These are phyloP conservation scores for Eristalis arbustorum DNA, from an alignment of 2,888 invertebrate genomes.

Conservation along the genomic window DNA sequence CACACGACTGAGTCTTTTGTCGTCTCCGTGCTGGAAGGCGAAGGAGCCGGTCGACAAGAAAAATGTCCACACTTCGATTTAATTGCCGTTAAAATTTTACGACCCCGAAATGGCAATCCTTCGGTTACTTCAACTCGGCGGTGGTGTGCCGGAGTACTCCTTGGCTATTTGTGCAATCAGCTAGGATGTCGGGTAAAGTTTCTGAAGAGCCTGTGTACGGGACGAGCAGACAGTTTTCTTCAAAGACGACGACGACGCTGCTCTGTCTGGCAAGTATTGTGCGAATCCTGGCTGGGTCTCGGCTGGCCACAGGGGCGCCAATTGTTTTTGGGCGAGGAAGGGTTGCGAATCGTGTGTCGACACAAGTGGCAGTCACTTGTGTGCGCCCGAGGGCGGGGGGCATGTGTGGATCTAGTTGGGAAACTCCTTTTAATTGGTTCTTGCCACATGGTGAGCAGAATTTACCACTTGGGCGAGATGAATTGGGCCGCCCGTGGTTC, in stretches of 20 bases:
- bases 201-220: background rate
- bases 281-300: constrained; percentile 12
- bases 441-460: constrained; percentile 38
- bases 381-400: background rate
- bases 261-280: constrained; percentile 59
- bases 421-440: constrained; percentile 53
- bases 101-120: constrained; percentile 61
- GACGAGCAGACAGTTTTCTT: constrained; percentile 6
- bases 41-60: constrained; percentile 47
- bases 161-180: constrained; percentile 19
- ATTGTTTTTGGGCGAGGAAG: constrained; percentile 34
- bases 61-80: constrained; percentile 70
- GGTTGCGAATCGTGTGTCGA: background rate
- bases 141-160: background rate
- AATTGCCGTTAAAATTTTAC: constrained; percentile 70
- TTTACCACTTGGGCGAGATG: constrained; percentile 18
- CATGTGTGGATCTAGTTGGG: constrained; percentile 1
- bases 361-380: background rate
- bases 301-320: constrained; percentile 55
- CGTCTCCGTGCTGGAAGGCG: background rate
- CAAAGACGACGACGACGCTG: constrained; percentile 54
- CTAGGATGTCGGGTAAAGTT: constrained; percentile 37
- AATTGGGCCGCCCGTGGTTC: constrained; percentile 23
- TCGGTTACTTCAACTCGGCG: constrained; percentile 35
- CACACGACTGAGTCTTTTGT: constrained; percentile 41